Evolutionary conservation across 2,113 vertebrate species (phyloP).

Genomic region (Cephalopholis sonnerati): DNA sequence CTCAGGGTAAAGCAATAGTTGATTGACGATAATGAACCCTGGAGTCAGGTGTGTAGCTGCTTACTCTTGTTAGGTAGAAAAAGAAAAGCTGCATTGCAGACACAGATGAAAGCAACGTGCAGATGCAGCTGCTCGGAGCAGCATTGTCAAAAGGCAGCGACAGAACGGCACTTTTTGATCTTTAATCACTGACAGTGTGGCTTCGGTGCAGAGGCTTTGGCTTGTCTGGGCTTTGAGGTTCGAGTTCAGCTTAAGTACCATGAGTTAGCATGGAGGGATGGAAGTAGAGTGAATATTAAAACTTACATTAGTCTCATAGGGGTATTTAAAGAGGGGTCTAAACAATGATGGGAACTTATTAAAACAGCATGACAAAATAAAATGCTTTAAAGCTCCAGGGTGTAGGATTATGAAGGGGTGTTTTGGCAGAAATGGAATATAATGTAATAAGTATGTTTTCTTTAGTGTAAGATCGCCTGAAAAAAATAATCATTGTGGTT

Average conservation of each 20-base stretch:
- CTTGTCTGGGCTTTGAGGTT: neutral
- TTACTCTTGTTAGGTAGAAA: constrained; percentile 9
- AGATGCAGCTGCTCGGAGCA: neutral
- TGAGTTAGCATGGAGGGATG: neutral
- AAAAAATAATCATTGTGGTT: too few relatives aligned
- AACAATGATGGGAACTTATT: too few relatives aligned
- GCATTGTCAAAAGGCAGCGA: neutral
- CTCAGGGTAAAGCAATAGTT: constrained; percentile 1
- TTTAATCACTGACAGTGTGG: neutral
- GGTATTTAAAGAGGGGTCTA: neutral
- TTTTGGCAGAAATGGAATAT: too few relatives aligned
- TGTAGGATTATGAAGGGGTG: too few relatives aligned
- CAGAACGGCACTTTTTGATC: neutral
- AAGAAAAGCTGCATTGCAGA: constrained; percentile 15
- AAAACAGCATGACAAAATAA: neutral
- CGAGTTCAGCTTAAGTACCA: neutral
- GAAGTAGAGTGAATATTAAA: neutral
- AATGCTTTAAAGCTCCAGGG: neutral
- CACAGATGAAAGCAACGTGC: constrained; percentile 11
- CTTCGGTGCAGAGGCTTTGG: neutral
- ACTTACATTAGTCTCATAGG: neutral
- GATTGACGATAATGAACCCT: constrained; percentile 25
- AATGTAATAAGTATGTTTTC: too few relatives aligned
- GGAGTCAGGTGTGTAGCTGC: constrained; percentile 31
- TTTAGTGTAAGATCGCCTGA: too few relatives aligned